phyloP scores from a whole-genome alignment of 2,797 vertebrate genomes.

The Bovichtus diacanthus region DNA sequence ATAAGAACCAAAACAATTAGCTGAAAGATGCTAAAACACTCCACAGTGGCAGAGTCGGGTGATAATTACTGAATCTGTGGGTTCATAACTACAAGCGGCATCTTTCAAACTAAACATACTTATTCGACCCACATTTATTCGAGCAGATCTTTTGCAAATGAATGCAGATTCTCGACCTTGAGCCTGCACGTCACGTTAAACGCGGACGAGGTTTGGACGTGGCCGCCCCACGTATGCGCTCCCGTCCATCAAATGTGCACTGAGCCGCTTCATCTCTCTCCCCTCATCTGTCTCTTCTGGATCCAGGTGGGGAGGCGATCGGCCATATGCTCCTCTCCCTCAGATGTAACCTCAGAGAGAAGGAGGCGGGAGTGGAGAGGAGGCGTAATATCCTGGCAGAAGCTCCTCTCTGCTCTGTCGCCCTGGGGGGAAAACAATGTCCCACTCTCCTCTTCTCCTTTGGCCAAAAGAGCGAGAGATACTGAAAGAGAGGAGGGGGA shows the following conservation, averaged over 20 bases:
- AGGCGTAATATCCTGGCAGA: conserved; percentile 55
- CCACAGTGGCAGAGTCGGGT: neutral
- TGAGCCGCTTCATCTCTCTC: conserved; percentile 19
- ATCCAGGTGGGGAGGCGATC: conserved; percentile 55
- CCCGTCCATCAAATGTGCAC: conserved; percentile 33
- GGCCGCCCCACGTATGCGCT: neutral
- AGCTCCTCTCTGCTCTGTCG: conserved; percentile 47
- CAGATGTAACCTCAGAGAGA: conserved; percentile 50
- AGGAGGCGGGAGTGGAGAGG: conserved; percentile 39
- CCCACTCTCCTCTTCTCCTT: conserved; percentile 40
- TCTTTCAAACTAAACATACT: neutral
- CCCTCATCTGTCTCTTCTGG: conserved; percentile 48
- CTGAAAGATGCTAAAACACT: neutral
- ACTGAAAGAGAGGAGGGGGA: conserved; percentile 14
- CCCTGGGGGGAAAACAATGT: conserved; percentile 49
- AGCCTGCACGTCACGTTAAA: conserved; percentile 19
- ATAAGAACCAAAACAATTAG: neutral
- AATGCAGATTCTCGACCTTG: conserved; percentile 1
- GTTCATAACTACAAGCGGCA: neutral
- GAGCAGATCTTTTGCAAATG: neutral
- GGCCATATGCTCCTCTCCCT: conserved; percentile 59
- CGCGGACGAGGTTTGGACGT: conserved; percentile 14
- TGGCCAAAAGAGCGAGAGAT: conserved; percentile 37
- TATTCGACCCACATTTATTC: neutral
- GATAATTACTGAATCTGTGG: neutral